phyloP scores from a whole-genome alignment of 2,888 invertebrate genomes.

The Macaria liturata region DNA sequence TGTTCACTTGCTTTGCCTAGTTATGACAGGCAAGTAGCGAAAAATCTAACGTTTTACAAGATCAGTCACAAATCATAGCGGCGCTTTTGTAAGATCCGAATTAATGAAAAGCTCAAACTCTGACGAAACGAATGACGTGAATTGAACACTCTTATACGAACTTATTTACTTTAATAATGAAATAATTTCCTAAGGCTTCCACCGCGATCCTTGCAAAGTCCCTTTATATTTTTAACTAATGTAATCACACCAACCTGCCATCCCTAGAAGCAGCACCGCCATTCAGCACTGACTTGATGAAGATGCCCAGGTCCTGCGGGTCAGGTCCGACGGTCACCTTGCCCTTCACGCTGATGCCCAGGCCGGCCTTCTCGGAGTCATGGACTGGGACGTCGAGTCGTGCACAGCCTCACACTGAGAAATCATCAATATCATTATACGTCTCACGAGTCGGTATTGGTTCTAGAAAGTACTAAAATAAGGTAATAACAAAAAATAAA shows the following conservation, averaged over 20 bases:
- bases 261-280: conserved; percentile 98
- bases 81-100: too few relatives aligned
- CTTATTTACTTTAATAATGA: too few relatives aligned
- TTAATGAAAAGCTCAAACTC: too few relatives aligned
- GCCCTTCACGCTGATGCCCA: conserved; percentile 99
- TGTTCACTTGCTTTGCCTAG: too few relatives aligned
- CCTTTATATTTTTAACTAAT: too few relatives aligned
- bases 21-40: too few relatives aligned
- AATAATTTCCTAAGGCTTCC: too few relatives aligned
- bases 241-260: conserved; percentile 80
- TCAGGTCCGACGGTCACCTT: conserved; percentile 87
- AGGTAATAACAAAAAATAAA: conserved; percentile 16
- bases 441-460: conserved; percentile 30
- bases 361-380: conserved; percentile 98
- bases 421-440: conserved; percentile 33
- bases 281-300: conserved; percentile 97
- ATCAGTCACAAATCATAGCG: too few relatives aligned
- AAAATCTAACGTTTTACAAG: too few relatives aligned
- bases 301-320: conserved; percentile 94
- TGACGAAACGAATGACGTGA: too few relatives aligned
- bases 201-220: too few relatives aligned
- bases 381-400: conserved; percentile 97
- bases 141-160: too few relatives aligned
- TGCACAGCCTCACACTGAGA: conserved; percentile 46
- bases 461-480: conserved; percentile 34